These are phyloP conservation scores for Phoeniculus purpureus DNA, from an alignment of 2,797 vertebrate species.

Conservation along the genomic window DNA sequence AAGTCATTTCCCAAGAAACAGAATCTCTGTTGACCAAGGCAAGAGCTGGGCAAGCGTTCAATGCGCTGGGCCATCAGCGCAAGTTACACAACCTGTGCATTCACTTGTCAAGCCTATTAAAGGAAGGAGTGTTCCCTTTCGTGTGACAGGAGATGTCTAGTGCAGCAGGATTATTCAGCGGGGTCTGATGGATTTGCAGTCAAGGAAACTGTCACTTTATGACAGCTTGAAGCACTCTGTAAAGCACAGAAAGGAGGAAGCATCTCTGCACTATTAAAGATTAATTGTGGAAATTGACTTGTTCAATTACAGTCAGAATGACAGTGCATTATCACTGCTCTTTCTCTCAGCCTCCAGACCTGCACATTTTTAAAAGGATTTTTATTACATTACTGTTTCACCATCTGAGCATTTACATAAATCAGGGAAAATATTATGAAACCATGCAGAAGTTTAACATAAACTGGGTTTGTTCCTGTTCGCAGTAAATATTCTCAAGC, in stretches of 20 bases:
- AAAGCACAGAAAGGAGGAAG: conserved; percentile 44
- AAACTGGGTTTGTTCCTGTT: background rate
- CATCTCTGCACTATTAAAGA: conserved; percentile 58
- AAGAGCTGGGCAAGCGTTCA: background rate
- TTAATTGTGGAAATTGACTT: conserved; percentile 69
- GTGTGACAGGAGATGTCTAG: conserved; percentile 23
- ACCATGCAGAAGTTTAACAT: background rate
- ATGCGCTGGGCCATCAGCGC: background rate
- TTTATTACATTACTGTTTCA: conserved; percentile 54
- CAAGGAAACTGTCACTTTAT: conserved; percentile 12
- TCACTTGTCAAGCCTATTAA: conserved; percentile 23
- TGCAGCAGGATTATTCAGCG: conserved; percentile 40
- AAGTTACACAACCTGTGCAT: conserved; percentile 18
- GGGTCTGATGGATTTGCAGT: conserved; percentile 56
- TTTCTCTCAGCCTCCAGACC: conserved; percentile 23
- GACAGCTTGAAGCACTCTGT: conserved; percentile 30
- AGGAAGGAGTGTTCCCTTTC: background rate
- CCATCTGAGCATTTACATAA: conserved; percentile 50
- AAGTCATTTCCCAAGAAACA: background rate
- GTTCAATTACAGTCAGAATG: conserved; percentile 60
- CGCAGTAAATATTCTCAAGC: background rate
- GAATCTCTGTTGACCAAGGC: background rate
- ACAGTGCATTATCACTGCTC: background rate
- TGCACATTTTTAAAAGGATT: conserved; percentile 44
- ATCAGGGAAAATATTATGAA: conserved; percentile 45